Evolutionary conservation across 2,888 invertebrate genomes (phyloP).

Genomic region (Drosophila percnosoma): DNA sequence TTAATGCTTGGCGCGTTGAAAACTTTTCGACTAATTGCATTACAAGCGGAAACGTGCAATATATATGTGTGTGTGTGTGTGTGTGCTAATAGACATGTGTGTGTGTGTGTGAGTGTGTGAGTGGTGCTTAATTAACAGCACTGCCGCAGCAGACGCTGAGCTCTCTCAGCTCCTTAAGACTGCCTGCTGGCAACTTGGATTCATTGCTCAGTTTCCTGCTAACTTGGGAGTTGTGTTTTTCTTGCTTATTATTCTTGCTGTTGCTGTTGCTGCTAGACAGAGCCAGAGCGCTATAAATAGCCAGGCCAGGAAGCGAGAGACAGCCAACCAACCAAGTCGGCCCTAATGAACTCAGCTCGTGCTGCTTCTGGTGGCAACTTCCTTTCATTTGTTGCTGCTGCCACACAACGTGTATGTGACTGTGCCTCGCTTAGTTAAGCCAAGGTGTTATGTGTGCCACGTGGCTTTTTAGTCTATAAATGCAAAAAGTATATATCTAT

Average conservation of each 20-base stretch:
- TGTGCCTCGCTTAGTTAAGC: slow-evolving; percentile 22
- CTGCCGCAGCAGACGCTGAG: slow-evolving; percentile 36
- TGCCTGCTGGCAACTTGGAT: slow-evolving; percentile 26
- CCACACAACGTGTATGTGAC: slow-evolving; percentile 22
- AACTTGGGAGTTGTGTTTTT: slow-evolving; percentile 3
- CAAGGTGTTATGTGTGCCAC: slow-evolving; percentile 15
- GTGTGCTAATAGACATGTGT: slow-evolving; percentile 6
- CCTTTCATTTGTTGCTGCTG: slow-evolving; percentile 64
- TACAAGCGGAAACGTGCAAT: slow-evolving; percentile 76
- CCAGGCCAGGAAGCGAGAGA: slow-evolving; percentile 17
- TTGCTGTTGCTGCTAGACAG: not conserved
- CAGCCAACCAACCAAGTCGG: slow-evolving; percentile 37
- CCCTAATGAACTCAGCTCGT: slow-evolving; percentile 62
- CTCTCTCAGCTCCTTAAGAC: slow-evolving; percentile 37
- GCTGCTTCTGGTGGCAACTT: slow-evolving; percentile 69
- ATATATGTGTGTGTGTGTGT: slow-evolving; percentile 28
- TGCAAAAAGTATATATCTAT: not conserved
- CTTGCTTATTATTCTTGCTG: not conserved
- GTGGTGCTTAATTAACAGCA: slow-evolving; percentile 74
- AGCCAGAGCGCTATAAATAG: slow-evolving; percentile 1
- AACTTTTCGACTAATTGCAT: slow-evolving; percentile 79
- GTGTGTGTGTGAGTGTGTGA: slow-evolving; percentile 36
- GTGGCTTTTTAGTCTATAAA: not conserved
- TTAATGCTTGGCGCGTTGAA: slow-evolving; percentile 56
- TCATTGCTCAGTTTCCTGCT: slow-evolving; percentile 40